Percentiles rank a stretch among this genome's conserved stretches.
Conservation (phyloP, 2,797 vertebrate species). For the Hippoglossus hippoglossus region DNA sequence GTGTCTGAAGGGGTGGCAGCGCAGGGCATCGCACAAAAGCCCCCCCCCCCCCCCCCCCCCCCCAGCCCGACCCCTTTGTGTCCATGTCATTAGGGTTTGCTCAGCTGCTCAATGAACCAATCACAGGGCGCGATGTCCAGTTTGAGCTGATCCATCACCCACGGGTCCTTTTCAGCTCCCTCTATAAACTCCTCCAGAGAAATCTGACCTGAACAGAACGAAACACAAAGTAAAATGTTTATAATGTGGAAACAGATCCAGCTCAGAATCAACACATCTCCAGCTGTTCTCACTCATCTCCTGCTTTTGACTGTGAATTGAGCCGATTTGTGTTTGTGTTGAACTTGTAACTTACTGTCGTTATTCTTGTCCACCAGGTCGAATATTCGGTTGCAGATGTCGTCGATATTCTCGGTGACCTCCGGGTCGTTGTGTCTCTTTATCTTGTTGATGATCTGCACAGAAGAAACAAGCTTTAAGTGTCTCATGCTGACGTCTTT, state of each 20-base stretch:
- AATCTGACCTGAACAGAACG: conserved; percentile 71
- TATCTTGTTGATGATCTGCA: conserved; percentile 78
- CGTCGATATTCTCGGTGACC: conserved; percentile 40
- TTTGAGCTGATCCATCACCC: conserved; percentile 81
- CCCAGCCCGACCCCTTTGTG: no score
- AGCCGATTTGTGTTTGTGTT: not conserved
- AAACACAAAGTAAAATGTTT: not conserved
- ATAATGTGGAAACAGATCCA: not conserved
- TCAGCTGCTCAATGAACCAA: conserved; percentile 74
- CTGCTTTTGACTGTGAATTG: not conserved
- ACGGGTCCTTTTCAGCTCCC: conserved; percentile 78
- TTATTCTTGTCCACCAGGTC: conserved; percentile 80
- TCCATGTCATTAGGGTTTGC: conserved; percentile 26
- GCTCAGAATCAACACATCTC: no score
- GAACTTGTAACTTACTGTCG: conserved; percentile 68
- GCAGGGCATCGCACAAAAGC: no score
- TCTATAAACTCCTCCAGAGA: conserved; percentile 81
- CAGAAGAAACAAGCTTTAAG: not conserved
- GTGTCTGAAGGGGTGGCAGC: not conserved
- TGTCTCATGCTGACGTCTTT: no score
- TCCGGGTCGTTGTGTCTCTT: conserved; percentile 55
- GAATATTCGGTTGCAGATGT: conserved; percentile 81
- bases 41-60: no score
- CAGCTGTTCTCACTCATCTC: not conserved
- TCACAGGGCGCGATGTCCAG: conserved; percentile 73